A percentile compares a stretch with the other conserved stretches of the same genome.
Evolutionary conservation across 37 sponge, comb jelly and placozoan genomes (phyloP).

Genomic region (Crambe crambe): DNA sequence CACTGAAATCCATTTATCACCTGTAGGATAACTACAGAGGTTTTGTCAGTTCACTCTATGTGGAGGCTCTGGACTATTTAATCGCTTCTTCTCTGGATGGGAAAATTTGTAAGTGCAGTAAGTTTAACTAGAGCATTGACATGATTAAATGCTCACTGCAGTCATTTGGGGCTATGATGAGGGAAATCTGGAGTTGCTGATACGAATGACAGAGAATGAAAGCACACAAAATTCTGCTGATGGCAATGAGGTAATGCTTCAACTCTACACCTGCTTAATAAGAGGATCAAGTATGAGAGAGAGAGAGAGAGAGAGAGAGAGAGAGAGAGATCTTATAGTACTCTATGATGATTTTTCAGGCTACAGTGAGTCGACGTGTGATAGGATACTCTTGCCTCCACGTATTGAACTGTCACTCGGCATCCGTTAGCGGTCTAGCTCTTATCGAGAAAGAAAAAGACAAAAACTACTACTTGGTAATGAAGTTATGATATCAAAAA

Average conservation of each 20-base stretch:
- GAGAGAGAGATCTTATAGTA: background rate
- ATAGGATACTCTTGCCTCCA: constrained; percentile 64
- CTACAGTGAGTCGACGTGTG: constrained; percentile 56
- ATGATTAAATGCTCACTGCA: constrained; percentile 1
- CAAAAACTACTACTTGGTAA: constrained; percentile 7
- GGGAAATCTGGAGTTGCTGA: constrained; percentile 31
- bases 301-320: no score
- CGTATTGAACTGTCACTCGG: constrained; percentile 49
- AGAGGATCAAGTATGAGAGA: no score
- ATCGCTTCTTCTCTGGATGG: constrained; percentile 68
- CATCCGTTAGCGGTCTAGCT: constrained; percentile 60
- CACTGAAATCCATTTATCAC: no score
- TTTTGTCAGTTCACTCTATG: constrained; percentile 55
- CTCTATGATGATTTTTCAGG: background rate
- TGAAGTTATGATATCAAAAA: no score
- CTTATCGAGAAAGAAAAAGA: constrained; percentile 28
- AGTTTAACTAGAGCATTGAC: background rate
- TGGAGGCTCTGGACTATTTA: constrained; percentile 65
- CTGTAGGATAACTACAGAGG: constrained; percentile 35
- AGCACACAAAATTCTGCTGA: background rate
- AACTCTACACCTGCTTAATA: constrained; percentile 15
- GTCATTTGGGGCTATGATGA: constrained; percentile 85
- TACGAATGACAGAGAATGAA: constrained; percentile 26
- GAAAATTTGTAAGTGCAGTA: constrained; percentile 61
- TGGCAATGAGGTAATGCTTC: background rate